Evolutionary conservation across 2,113 vertebrate genomes (phyloP).

Genomic region (Notarius quadriscutis): DNA sequence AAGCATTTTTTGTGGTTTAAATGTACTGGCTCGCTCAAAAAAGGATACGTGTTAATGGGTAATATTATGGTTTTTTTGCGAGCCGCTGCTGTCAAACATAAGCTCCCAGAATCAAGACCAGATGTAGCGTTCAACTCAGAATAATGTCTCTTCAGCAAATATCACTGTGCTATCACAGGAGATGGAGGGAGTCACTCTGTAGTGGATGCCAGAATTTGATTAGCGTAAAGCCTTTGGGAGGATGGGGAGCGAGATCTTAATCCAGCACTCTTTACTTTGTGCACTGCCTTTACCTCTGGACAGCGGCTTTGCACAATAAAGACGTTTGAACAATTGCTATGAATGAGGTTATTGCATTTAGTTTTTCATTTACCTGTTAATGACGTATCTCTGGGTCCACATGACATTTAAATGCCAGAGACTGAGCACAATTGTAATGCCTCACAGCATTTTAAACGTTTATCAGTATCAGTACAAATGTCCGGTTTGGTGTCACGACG

Average conservation of each 20-base stretch:
- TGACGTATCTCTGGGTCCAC: neutral
- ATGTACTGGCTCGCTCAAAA: constrained; percentile 1
- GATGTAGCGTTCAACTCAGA: constrained; percentile 47
- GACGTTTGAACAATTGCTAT: neutral
- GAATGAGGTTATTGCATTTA: neutral
- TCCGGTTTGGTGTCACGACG: neutral
- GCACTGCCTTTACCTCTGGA: neutral
- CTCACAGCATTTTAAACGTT: neutral
- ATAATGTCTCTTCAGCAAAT: constrained; percentile 51
- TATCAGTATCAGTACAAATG: neutral
- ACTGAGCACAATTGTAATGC: neutral
- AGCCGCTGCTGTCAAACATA: constrained; percentile 44
- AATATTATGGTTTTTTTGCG: constrained; percentile 25
- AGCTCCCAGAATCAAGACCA: constrained; percentile 40
- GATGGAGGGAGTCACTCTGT: constrained; percentile 28
- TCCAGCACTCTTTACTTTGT: constrained; percentile 13
- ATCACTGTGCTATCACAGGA: constrained; percentile 49
- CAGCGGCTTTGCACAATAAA: neutral
- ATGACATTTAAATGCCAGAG: constrained; percentile 51
- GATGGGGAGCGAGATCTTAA: constrained; percentile 28
- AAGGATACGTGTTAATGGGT: constrained; percentile 19
- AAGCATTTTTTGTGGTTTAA: constrained; percentile 32
- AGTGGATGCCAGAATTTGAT: constrained; percentile 50
- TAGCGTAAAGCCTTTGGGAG: constrained; percentile 30
- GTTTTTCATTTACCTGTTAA: constrained; percentile 14